Evolutionary conservation across 2,797 vertebrate species (phyloP).

Genomic region (Mormyrus hasselquistii): DNA sequence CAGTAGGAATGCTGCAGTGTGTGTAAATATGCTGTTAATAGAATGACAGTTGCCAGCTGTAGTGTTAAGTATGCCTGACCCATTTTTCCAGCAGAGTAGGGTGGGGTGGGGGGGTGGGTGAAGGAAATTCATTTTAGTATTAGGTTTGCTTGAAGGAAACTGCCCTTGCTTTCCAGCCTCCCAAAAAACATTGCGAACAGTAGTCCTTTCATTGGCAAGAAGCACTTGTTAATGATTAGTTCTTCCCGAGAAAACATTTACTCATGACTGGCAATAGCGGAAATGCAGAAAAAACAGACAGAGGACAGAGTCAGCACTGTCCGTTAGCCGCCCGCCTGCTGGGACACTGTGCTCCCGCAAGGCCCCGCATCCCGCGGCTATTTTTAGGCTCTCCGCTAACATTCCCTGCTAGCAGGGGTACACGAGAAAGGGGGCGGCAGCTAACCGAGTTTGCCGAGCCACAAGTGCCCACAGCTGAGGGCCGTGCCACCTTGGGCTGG

Average conservation of each 20-base stretch:
- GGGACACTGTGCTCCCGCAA: not conserved
- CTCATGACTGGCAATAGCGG: slow-evolving; percentile 59
- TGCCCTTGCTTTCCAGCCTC: slow-evolving; percentile 41
- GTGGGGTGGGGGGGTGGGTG: not conserved
- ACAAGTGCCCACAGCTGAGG: not conserved
- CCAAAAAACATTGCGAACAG: slow-evolving; percentile 43
- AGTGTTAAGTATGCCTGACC: slow-evolving; percentile 24
- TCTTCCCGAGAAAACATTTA: slow-evolving; percentile 58
- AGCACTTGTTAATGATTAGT: slow-evolving; percentile 59
- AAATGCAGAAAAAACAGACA: slow-evolving; percentile 53
- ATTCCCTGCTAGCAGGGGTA: not conserved
- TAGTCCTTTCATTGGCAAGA: slow-evolving; percentile 54
- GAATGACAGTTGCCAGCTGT: not conserved
- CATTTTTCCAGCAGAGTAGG: not conserved
- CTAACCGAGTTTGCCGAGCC: not conserved
- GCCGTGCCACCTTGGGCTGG: not conserved
- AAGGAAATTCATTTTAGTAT: slow-evolving; percentile 33
- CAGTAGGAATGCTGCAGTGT: not conserved
- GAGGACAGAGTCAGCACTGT: slow-evolving; percentile 30
- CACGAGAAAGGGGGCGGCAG: not conserved
- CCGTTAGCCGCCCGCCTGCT: not conserved
- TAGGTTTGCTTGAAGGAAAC: slow-evolving; percentile 34
- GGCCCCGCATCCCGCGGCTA: not conserved
- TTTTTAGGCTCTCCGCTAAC: not conserved
- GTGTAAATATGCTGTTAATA: not conserved